Base-by-base conservation (phyloP, 1,140 invertebrate species). In the Lasaia peninsularis region DNA sequence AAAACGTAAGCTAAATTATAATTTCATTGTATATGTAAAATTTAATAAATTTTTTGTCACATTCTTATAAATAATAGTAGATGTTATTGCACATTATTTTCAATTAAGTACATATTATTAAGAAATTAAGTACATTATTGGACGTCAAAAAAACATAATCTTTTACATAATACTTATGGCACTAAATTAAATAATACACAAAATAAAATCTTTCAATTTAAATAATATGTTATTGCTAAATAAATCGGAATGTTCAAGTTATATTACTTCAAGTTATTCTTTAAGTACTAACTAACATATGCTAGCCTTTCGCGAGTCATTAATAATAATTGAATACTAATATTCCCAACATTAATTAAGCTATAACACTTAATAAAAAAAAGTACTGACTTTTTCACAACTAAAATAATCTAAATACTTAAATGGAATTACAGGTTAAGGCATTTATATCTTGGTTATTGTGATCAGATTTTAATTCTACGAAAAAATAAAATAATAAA, bases 171-270 rank as follows among this genome's bases (percentile, higher is more conserved):
- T 28, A 37, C 52, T 59, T 71, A 75, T 75, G 73, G 73, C 73
- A 75, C 73, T 75, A 73, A 57, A 63, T 50, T 64, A 51, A 62
- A 58, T 57, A 44, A 62, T 58, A 66, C 52, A 54, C 56, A 64
- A 59, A 65, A 60, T 58, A 62, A 48, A 57, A 63, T 58, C 49
- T 58, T 58, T 52, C 52, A 60, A 56, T 60, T 52, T 52, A 65
- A 61, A 40, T 28, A 60, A 40, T 11, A 54, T 57, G 53, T 64
- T 53, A 64, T 65, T 57, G 37, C 40, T 63, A 59, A 67, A 69
- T 63, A 56, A 66, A 69, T 55, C 69, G 75, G 71, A 80, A 77
- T 77, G 75, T 77, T 20, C 62, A 68, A 53, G 52, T 58, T 60
- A 50, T 57, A 62, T 61, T 53, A 55, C 50, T 58, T 62, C 60